Evolutionary conservation across 2,113 vertebrate species (phyloP).

Genomic region (Dendropsophus ebraccatus): DNA sequence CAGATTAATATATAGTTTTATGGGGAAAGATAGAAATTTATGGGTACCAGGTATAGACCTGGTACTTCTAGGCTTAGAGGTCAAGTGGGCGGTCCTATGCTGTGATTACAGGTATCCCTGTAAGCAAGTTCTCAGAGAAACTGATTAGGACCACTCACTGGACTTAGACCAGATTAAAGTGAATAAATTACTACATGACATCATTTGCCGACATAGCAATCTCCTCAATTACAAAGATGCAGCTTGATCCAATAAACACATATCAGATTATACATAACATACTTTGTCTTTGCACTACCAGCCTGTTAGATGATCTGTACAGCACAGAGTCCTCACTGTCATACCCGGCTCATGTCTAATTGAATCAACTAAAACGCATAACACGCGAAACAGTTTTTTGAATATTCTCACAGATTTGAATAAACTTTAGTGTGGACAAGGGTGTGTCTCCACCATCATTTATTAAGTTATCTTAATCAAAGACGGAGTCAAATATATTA

Average conservation of each 20-base stretch:
- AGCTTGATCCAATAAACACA: background rate
- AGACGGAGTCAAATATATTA: background rate
- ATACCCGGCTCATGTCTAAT: background rate
- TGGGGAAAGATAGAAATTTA: too few species aligned
- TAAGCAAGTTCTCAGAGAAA: too few species aligned
- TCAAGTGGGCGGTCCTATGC: too few species aligned
- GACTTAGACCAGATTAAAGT: too few species aligned
- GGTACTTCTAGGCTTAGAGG: too few species aligned
- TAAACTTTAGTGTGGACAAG: too few species aligned
- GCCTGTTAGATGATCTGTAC: background rate
- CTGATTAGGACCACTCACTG: too few species aligned
- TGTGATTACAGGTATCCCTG: too few species aligned
- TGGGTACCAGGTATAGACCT: too few species aligned
- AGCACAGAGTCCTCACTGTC: background rate
- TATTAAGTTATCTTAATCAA: background rate
- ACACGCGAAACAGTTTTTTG: background rate
- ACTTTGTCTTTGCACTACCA: background rate
- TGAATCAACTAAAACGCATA: background rate
- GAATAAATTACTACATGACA: too few species aligned
- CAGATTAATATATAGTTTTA: too few species aligned
- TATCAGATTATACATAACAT: background rate
- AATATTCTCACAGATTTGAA: background rate
- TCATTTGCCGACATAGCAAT: background rate
- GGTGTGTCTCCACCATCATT: background rate
- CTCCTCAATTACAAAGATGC: background rate